These are phyloP conservation scores for Rhinoraja longicauda DNA, from an alignment of 2,797 vertebrate genomes.

Conservation along the genomic window DNA sequence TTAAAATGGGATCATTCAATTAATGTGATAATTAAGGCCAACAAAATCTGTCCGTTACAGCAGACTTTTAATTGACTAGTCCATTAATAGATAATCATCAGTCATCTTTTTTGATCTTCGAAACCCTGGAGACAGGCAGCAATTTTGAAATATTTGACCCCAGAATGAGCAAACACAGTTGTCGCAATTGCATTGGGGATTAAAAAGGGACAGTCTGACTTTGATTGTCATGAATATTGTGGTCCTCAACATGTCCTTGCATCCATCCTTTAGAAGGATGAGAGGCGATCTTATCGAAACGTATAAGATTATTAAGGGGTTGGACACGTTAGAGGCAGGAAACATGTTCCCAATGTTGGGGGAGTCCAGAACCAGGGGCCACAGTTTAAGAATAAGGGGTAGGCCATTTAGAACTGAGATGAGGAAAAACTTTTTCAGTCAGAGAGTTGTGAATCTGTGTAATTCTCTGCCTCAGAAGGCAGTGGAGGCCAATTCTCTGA, in stretches of 20 bases:
- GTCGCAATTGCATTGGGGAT: constrained; percentile 22
- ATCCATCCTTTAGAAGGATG: too few relatives aligned
- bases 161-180: neutral
- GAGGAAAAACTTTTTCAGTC: too few relatives aligned
- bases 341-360: too few relatives aligned
- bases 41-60: constrained; percentile 31
- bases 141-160: constrained; percentile 28
- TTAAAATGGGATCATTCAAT: constrained; percentile 33
- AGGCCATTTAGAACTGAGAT: too few relatives aligned
- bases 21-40: constrained; percentile 36
- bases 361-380: too few relatives aligned
- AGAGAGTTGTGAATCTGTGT: too few relatives aligned
- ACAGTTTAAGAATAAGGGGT: too few relatives aligned
- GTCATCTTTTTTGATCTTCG: constrained; percentile 14
- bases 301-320: too few relatives aligned
- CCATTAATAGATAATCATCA: constrained; percentile 36
- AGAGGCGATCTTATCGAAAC: too few relatives aligned
- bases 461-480: too few relatives aligned
- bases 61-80: constrained; percentile 30
- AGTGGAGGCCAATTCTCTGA: too few relatives aligned
- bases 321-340: too few relatives aligned
- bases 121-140: constrained; percentile 15
- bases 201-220: constrained; percentile 1
- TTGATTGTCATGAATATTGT: neutral
- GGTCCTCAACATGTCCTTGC: neutral